These are phyloP conservation scores for Leucozona laternaria DNA, from an alignment of 2,888 invertebrate species.

Conservation along the genomic window DNA sequence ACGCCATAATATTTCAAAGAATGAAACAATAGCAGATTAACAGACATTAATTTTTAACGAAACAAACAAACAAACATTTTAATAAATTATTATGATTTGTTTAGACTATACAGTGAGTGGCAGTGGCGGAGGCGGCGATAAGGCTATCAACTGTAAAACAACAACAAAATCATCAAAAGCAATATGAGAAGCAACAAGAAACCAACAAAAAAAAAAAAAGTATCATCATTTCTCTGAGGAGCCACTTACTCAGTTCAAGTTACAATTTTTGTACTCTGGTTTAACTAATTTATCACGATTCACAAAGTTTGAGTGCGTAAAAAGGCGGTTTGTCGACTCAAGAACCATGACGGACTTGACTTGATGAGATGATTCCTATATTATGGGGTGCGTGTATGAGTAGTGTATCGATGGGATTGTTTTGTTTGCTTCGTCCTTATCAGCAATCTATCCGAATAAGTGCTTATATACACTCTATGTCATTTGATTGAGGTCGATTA, in stretches of 20 bases:
- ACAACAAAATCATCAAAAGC: not conserved
- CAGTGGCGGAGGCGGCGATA: not conserved
- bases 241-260: slow-evolving; percentile 29
- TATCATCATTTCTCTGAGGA: slow-evolving; percentile 15
- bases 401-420: slow-evolving; percentile 17
- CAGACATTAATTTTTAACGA: slow-evolving; percentile 10
- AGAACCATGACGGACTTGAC: slow-evolving; percentile 14
- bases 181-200: slow-evolving; percentile 7
- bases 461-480: not conserved
- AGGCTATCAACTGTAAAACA: not conserved
- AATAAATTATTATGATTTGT: slow-evolving; percentile 43
- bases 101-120: slow-evolving; percentile 1
- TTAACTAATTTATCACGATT: slow-evolving; percentile 33
- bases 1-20: slow-evolving; percentile 20
- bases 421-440: slow-evolving; percentile 42
- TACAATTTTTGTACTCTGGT: slow-evolving; percentile 25
- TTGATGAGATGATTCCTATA: slow-evolving; percentile 19
- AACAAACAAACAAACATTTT: slow-evolving; percentile 33
- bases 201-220: not conserved
- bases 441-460: slow-evolving; percentile 40
- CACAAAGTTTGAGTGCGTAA: slow-evolving; percentile 12
- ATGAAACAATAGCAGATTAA: slow-evolving; percentile 18
- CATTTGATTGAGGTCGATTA: not conserved
- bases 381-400: not conserved
- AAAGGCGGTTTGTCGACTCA: slow-evolving; percentile 22